Percentiles rank a stretch among this genome's conserved stretches.
These are phyloP conservation scores for Lissocephala sabroskyi DNA, from an alignment of 2,888 invertebrate species.

Conservation along the genomic window DNA sequence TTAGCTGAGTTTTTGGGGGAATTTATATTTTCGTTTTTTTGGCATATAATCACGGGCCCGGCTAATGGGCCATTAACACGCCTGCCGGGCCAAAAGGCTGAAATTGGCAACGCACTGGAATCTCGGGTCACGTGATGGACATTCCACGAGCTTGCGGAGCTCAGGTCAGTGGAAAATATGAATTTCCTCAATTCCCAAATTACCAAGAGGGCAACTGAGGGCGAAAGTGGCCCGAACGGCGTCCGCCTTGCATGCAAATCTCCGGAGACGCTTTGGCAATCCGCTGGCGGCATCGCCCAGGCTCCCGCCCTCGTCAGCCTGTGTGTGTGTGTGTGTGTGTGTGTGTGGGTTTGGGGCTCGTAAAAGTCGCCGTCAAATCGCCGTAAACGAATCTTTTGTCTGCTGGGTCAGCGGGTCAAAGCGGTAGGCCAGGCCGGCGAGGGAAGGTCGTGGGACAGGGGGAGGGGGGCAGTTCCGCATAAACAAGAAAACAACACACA, in stretches of 20 bases:
- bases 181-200: slow-evolving; percentile 57
- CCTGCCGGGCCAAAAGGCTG: slow-evolving; percentile 36
- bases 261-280: slow-evolving; percentile 55
- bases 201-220: not conserved
- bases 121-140: slow-evolving; percentile 22
- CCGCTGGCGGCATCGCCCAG: slow-evolving; percentile 42
- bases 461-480: slow-evolving; percentile 17
- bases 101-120: slow-evolving; percentile 52
- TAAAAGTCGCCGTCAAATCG: slow-evolving; percentile 32
- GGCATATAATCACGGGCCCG: too few species aligned
- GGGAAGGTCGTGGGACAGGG: slow-evolving; percentile 15
- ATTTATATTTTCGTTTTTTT: too few species aligned
- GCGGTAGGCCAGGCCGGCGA: slow-evolving; percentile 24
- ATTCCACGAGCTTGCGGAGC: slow-evolving; percentile 10
- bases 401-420: slow-evolving; percentile 48
- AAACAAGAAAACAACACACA: not conserved
- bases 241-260: slow-evolving; percentile 43
- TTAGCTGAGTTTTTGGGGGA: too few species aligned
- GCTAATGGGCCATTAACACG: slow-evolving; percentile 62
- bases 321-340: not conserved
- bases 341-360: slow-evolving; percentile 3
- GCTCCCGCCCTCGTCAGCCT: too few species aligned
- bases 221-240: slow-evolving; percentile 5
- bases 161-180: slow-evolving; percentile 48
- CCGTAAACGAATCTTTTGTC: slow-evolving; percentile 32